Percentiles rank a stretch among this genome's conserved stretches.
Conservation (phyloP, 2,797 vertebrate species). For the Circus cinereus region DNA sequence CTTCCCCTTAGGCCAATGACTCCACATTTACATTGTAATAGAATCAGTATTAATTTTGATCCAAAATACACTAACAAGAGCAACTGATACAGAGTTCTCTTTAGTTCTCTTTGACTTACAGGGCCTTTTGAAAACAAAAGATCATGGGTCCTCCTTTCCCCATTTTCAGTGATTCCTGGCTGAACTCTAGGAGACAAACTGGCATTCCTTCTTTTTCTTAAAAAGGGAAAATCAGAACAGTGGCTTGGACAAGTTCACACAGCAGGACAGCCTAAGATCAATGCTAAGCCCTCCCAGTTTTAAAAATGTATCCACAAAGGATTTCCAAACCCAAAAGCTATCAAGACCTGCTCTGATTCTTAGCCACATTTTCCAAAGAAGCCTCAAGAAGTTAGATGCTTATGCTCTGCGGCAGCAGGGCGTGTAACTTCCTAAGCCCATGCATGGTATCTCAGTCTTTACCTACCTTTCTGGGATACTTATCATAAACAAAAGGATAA, state of each 20-base stretch:
- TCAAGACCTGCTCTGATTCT: not conserved
- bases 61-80: not conserved
- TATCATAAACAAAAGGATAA: not conserved
- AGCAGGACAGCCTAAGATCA: not conserved
- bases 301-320: not conserved
- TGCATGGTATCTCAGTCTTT: not conserved
- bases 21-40: not conserved
- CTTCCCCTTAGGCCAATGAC: not conserved
- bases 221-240: not conserved
- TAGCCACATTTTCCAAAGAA: not conserved
- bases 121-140: not conserved
- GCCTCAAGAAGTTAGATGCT: not conserved
- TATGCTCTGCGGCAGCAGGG: not conserved
- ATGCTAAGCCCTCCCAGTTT: not conserved
- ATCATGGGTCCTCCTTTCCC: not conserved
- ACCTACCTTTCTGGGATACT: not conserved
- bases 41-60: conserved; percentile 14
- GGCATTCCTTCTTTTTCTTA: not conserved
- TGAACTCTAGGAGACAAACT: not conserved
- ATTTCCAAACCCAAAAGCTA: not conserved
- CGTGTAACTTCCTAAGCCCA: not conserved
- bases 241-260: not conserved
- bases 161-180: not conserved
- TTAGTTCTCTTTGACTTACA: not conserved
- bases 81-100: not conserved